Conservation (phyloP, 2,797 vertebrate species). For the Aplochiton taeniatus region DNA sequence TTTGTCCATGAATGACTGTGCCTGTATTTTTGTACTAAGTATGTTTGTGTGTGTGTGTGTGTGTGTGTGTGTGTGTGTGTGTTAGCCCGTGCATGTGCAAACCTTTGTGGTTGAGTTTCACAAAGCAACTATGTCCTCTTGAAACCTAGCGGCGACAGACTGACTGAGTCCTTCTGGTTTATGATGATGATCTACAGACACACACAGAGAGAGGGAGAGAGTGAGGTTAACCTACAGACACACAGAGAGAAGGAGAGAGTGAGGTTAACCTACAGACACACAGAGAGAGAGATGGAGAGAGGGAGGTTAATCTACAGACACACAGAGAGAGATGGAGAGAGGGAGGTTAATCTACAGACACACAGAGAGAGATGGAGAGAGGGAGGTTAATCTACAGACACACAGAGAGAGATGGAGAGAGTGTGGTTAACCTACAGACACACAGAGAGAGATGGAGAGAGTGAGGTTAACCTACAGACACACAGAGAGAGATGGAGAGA, state of each 20-base stretch:
- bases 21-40: not conserved
- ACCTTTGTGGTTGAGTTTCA: no score
- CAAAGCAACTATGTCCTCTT: no score
- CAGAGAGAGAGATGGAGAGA: not conserved
- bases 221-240: not conserved
- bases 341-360: not conserved
- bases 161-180: no score
- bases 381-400: not conserved
- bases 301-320: no score
- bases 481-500: no score
- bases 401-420: not conserved
- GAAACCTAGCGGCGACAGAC: no score
- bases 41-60: slow-evolving; percentile 13
- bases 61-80: slow-evolving; percentile 24
- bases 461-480: not conserved
- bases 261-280: not conserved
- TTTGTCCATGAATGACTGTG: not conserved
- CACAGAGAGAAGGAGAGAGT: not conserved
- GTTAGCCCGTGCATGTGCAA: slow-evolving; percentile 12
- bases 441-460: not conserved
- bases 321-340: not conserved
- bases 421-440: not conserved
- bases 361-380: not conserved
- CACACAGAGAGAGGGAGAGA: not conserved
- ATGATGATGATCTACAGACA: not conserved